phyloP scores from a whole-genome alignment of 2,888 invertebrate species.

The Drosophila gaucha region DNA sequence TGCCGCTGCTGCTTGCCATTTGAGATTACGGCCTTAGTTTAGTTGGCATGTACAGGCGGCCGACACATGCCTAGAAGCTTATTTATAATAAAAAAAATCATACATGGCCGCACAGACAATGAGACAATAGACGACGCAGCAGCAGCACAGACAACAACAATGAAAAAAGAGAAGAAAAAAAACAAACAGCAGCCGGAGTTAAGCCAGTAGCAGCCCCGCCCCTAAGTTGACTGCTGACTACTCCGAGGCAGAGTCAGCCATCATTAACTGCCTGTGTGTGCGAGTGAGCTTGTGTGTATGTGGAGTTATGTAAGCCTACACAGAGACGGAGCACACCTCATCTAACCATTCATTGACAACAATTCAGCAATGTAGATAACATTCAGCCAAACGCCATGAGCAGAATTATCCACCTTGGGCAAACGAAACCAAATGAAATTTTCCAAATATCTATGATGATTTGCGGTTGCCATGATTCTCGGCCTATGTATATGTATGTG shows the following conservation, averaged over 20 bases:
- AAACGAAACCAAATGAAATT: slow-evolving; percentile 66
- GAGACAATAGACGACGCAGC: slow-evolving; percentile 68
- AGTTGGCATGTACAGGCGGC: slow-evolving; percentile 61
- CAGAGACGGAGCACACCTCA: slow-evolving; percentile 52
- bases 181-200: slow-evolving; percentile 15
- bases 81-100: slow-evolving; percentile 78
- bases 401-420: slow-evolving; percentile 51
- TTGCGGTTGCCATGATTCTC: slow-evolving; percentile 65
- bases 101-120: slow-evolving; percentile 77
- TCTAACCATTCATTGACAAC: slow-evolving; percentile 71
- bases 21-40: slow-evolving; percentile 76
- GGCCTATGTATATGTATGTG: not conserved
- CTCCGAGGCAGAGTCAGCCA: slow-evolving; percentile 42
- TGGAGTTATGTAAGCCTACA: slow-evolving; percentile 33
- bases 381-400: slow-evolving; percentile 75
- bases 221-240: slow-evolving; percentile 45
- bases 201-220: slow-evolving; percentile 26
- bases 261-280: slow-evolving; percentile 67
- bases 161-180: slow-evolving; percentile 4
- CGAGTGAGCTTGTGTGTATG: slow-evolving; percentile 24
- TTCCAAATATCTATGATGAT: slow-evolving; percentile 80
- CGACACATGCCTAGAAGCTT: slow-evolving; percentile 74
- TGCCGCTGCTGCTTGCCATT: slow-evolving; percentile 60
- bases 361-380: slow-evolving; percentile 73
- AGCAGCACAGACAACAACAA: slow-evolving; percentile 22